phyloP scores from a whole-genome alignment of 2,888 invertebrate species.

The Drosophila picticornis region DNA sequence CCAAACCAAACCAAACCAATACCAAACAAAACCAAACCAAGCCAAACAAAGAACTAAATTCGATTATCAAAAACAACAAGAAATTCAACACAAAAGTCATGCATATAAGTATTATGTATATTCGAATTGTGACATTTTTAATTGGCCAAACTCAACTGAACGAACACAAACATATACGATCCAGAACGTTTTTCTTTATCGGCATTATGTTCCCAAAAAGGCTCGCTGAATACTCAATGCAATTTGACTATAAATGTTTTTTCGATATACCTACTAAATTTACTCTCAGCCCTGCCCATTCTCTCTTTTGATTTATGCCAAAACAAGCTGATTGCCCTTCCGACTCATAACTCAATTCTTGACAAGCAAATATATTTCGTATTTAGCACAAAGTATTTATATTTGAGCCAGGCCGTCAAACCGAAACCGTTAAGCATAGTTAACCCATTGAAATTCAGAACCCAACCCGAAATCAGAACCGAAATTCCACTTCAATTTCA shows the following conservation, averaged over 20 bases:
- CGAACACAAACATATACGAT: constrained; percentile 8
- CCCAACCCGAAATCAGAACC: background rate
- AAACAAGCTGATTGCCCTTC: background rate
- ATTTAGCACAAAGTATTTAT: background rate
- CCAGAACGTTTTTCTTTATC: constrained; percentile 37
- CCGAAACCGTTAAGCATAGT: background rate
- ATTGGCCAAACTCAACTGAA: constrained; percentile 36
- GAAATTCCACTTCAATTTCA: background rate
- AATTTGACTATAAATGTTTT: constrained; percentile 54
- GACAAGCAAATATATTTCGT: background rate
- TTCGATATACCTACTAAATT: constrained; percentile 23
- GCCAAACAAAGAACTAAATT: background rate
- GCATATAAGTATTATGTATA: constrained; percentile 65
- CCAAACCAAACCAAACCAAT: constrained; percentile 23
- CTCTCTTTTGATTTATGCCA: constrained; percentile 23
- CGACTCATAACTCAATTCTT: background rate
- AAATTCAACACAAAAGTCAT: constrained; percentile 44
- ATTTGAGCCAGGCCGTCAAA: background rate
- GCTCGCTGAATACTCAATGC: constrained; percentile 48
- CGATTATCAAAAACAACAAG: constrained; percentile 11
- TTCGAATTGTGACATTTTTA: constrained; percentile 50
- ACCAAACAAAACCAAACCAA: constrained; percentile 15
- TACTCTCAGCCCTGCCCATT: constrained; percentile 15
- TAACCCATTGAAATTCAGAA: background rate
- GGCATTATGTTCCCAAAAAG: constrained; percentile 49